A percentile compares a stretch with the other conserved stretches of the same genome.
Evolutionary conservation across 2,797 vertebrate genomes (phyloP).

Genomic region (Psittacula echo): DNA sequence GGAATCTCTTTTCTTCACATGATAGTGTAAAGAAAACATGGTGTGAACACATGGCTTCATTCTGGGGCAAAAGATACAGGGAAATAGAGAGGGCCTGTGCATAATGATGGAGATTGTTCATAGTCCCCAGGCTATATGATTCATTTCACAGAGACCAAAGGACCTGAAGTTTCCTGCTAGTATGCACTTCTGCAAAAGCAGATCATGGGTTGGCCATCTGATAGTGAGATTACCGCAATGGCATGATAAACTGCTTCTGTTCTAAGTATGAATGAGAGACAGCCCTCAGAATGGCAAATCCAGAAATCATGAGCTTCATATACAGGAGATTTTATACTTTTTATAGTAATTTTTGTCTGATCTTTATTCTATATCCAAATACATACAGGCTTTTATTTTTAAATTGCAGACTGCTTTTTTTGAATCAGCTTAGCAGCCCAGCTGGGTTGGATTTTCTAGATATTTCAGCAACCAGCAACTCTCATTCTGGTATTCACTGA

Average conservation of each 20-base stretch:
- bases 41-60: not conserved
- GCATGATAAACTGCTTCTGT: not conserved
- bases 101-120: fast-evolving
- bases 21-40: not conserved
- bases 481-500: not conserved
- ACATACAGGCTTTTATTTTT: not conserved
- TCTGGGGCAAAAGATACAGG: not conserved
- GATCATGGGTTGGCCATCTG: not conserved
- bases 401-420: not conserved
- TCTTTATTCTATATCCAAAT: not conserved
- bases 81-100: not conserved
- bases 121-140: not conserved
- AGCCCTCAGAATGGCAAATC: not conserved
- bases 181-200: not conserved
- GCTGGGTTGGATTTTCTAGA: not conserved
- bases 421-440: not conserved
- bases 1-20: not conserved
- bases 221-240: not conserved
- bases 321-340: not conserved
- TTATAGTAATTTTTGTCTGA: not conserved
- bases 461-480: not conserved
- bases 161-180: not conserved
- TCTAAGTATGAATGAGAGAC: not conserved
- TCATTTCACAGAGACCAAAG: not conserved
- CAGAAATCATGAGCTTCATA: not conserved